Evolutionary conservation across 2,888 invertebrate genomes (phyloP).

Genomic region (Cheilosia urbana): DNA sequence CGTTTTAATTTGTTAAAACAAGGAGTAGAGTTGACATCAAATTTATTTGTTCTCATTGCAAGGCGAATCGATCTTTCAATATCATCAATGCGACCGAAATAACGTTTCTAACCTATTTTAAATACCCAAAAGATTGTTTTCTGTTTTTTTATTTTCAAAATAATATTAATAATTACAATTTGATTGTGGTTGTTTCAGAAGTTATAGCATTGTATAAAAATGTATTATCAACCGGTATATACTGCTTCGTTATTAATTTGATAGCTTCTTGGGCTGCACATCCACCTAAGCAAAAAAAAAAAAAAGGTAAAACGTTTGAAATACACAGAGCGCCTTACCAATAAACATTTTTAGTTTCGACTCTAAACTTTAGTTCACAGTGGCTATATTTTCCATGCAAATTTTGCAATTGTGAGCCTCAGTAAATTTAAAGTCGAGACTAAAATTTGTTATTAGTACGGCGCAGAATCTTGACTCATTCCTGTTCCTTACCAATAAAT

Average conservation of each 20-base stretch:
- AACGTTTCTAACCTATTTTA: neutral
- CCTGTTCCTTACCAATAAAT: conserved; percentile 87
- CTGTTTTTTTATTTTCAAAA: conserved; percentile 15
- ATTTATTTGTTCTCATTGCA: no score
- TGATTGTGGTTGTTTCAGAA: conserved; percentile 92
- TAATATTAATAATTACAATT: conserved; percentile 86
- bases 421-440: no score
- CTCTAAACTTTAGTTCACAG: no score
- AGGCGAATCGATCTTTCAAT: no score
- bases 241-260: conserved; percentile 97
- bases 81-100: no score
- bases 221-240: conserved; percentile 97
- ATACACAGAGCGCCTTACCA: no score
- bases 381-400: no score
- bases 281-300: conserved; percentile 86
- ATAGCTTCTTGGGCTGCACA: conserved; percentile 98
- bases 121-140: neutral
- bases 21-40: no score
- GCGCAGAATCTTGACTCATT: neutral
- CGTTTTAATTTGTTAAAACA: no score
- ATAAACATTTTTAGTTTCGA: no score
- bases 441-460: no score
- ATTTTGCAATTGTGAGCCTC: no score
- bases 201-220: conserved; percentile 97
- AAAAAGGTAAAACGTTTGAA: neutral